Conservation (phyloP, 2,888 invertebrate species). For the Rutpela maculata region DNA sequence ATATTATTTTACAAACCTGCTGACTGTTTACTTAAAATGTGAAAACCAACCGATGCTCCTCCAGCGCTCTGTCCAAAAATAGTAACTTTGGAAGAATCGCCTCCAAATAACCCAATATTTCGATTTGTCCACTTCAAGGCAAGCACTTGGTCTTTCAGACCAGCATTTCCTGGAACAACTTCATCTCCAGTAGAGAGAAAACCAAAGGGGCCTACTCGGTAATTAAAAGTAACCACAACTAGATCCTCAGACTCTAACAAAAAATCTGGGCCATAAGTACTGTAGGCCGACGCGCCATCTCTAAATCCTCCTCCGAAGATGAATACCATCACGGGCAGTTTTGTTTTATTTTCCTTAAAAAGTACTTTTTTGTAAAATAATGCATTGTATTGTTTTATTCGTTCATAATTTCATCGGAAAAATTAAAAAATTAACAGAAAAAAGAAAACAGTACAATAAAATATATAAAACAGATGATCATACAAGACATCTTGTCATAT, state of each 20-base stretch:
- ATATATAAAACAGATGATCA: no score
- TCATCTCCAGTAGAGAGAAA: constrained; percentile 57
- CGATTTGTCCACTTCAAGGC: constrained; percentile 57
- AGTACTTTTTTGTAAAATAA: no score
- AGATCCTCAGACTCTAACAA: constrained; percentile 62
- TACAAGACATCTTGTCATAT: no score
- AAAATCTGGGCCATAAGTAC: constrained; percentile 70
- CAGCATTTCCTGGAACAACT: constrained; percentile 56
- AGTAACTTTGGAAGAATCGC: constrained; percentile 55
- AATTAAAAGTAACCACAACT: constrained; percentile 66
- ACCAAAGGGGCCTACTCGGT: constrained; percentile 66
- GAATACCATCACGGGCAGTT: constrained; percentile 69
- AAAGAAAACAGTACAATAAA: no score
- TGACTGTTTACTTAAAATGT: constrained; percentile 51
- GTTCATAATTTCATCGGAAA: no score
- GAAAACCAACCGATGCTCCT: constrained; percentile 54
- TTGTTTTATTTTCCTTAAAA: constrained; percentile 35
- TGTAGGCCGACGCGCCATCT: constrained; percentile 66
- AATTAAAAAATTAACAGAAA: no score
- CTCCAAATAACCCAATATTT: constrained; percentile 57
- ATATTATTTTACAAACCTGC: constrained; percentile 45
- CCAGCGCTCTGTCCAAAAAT: constrained; percentile 60
- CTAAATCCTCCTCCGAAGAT: constrained; percentile 69
- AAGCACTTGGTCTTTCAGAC: constrained; percentile 58
- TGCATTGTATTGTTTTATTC: no score